Evolutionary conservation across 1,140 invertebrate species (phyloP).

Genomic region (Hypothenemus hampei): DNA sequence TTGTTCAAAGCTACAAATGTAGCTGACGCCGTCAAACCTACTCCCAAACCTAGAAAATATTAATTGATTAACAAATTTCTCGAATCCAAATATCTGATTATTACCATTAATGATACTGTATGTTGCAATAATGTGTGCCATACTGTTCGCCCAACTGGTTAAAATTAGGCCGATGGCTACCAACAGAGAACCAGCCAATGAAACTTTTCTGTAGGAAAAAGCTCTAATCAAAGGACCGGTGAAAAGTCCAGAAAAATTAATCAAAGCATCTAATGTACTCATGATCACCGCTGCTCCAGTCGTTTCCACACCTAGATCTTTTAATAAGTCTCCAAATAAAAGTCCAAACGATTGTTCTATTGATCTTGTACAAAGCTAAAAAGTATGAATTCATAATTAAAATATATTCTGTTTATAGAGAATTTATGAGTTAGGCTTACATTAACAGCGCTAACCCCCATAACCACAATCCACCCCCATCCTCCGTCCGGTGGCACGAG

Average conservation of each 20-base stretch:
- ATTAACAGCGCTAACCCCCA: constrained; percentile 73
- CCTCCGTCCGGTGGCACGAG: constrained; percentile 67
- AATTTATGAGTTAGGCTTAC: constrained; percentile 50
- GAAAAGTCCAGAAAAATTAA: constrained; percentile 72
- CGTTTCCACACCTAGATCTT: constrained; percentile 60
- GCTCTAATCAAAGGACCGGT: constrained; percentile 66
- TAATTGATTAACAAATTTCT: background rate
- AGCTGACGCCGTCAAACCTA: constrained; percentile 63
- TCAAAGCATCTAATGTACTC: constrained; percentile 65
- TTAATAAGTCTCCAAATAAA: constrained; percentile 65
- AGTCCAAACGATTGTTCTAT: constrained; percentile 73
- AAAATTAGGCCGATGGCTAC: constrained; percentile 59
- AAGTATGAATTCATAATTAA: constrained; percentile 31
- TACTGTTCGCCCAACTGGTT: constrained; percentile 63
- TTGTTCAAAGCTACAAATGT: constrained; percentile 69
- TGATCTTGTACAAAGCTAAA: constrained; percentile 67
- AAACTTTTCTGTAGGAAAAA: constrained; percentile 69
- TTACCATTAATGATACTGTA: constrained; percentile 71
- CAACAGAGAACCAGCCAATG: constrained; percentile 60
- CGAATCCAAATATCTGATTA: background rate
- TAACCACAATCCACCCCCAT: constrained; percentile 76
- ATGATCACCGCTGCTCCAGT: constrained; percentile 68
- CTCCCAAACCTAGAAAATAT: constrained; percentile 55
- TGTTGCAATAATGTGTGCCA: constrained; percentile 65
- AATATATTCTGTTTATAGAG: background rate